Percentiles rank a stretch among this genome's conserved stretches.
These are phyloP conservation scores for Athrips mouffetella DNA, from an alignment of 2,888 invertebrate species.

Conservation along the genomic window DNA sequence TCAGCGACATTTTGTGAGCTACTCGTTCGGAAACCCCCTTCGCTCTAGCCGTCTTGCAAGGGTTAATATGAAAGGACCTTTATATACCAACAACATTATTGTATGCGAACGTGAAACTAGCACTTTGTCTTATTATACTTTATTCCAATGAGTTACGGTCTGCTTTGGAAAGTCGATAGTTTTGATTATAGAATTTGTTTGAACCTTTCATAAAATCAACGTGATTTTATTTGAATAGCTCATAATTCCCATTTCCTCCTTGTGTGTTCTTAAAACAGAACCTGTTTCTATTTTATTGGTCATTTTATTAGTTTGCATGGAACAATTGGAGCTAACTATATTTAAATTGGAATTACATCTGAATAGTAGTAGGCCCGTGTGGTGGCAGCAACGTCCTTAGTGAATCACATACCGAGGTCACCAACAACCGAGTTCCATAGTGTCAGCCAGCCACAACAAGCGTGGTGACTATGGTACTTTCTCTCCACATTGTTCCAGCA, in stretches of 20 bases:
- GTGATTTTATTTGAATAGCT: slow-evolving; percentile 41
- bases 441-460: no score
- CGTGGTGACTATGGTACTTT: no score
- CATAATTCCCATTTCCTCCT: slow-evolving; percentile 43
- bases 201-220: slow-evolving; percentile 25
- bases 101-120: background rate
- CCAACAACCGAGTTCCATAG: no score
- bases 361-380: background rate
- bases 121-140: background rate
- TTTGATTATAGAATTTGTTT: background rate
- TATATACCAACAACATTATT: slow-evolving; percentile 19
- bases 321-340: background rate
- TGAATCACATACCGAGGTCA: no score
- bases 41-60: slow-evolving; percentile 29
- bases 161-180: background rate
- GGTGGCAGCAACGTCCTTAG: no score
- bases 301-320: background rate
- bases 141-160: background rate
- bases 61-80: slow-evolving; percentile 41
- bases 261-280: slow-evolving; percentile 36
- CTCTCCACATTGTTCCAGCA: no score
- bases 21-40: slow-evolving; percentile 40
- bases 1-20: slow-evolving; percentile 50
- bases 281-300: slow-evolving; percentile 32
- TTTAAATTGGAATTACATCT: background rate